These are phyloP conservation scores for Drosophila pachea DNA, from an alignment of 1,140 invertebrate genomes.

Conservation along the genomic window DNA sequence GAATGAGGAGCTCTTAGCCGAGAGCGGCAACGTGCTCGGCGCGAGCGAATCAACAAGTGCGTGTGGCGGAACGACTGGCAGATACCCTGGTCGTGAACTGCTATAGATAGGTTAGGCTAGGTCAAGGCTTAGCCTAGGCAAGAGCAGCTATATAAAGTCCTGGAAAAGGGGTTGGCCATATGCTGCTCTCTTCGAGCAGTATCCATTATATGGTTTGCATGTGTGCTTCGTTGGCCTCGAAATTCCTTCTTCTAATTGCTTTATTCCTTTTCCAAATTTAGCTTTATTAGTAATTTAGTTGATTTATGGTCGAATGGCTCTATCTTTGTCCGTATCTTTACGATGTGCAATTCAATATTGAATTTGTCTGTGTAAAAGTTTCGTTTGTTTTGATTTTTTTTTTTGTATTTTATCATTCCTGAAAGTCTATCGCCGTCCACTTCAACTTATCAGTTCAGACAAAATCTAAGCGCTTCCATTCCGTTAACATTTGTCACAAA, in stretches of 20 bases:
- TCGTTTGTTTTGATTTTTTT: neutral
- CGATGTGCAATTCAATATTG: neutral
- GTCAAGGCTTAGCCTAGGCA: too few relatives aligned
- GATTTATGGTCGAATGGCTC: neutral
- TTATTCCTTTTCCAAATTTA: neutral
- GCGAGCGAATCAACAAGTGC: constrained; percentile 14
- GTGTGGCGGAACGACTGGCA: neutral
- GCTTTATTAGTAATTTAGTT: neutral
- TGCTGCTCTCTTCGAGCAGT: neutral
- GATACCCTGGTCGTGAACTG: neutral
- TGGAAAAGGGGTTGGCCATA: too few relatives aligned
- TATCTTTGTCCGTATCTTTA: neutral
- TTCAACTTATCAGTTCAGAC: constrained; percentile 35
- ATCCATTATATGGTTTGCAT: too few relatives aligned
- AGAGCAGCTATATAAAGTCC: too few relatives aligned
- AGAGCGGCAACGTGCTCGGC: neutral
- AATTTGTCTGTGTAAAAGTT: neutral
- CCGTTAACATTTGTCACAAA: constrained; percentile 31
- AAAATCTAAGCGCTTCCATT: constrained; percentile 20
- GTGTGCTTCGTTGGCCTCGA: too few relatives aligned
- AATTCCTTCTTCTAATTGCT: too few relatives aligned
- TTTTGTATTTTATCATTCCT: constrained; percentile 2
- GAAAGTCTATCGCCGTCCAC: constrained; percentile 7
- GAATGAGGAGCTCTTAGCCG: constrained; percentile 45
- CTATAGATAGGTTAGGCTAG: too few relatives aligned